phyloP scores from a whole-genome alignment of 2,888 invertebrate species.

The Oscheius myriophilus region DNA sequence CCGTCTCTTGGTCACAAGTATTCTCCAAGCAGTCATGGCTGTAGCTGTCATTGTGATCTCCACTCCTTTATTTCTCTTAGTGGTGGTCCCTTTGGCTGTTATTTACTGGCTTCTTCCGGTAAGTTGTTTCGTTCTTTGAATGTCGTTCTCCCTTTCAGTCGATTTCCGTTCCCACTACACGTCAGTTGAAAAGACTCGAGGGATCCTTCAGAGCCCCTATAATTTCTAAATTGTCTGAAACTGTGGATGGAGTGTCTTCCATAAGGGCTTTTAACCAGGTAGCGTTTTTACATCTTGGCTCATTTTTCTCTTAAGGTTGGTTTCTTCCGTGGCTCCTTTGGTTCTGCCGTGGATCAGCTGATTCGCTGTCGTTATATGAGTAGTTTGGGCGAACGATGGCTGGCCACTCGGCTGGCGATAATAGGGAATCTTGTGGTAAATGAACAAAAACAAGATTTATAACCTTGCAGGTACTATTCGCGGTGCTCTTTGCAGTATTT shows the following conservation, averaged over 20 bases:
- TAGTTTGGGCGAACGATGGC: too few species aligned
- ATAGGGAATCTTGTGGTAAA: too few species aligned
- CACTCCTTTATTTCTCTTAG: constrained; percentile 64
- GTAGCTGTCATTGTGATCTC: constrained; percentile 50
- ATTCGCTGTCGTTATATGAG: too few species aligned
- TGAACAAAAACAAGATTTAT: constrained; percentile 69
- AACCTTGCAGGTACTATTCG: constrained; percentile 79
- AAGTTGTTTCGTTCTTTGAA: neutral
- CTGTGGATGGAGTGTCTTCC: constrained; percentile 50
- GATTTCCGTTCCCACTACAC: constrained; percentile 91
- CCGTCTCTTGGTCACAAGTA: constrained; percentile 64
- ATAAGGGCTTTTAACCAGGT: constrained; percentile 67
- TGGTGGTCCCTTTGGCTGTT: constrained; percentile 61
- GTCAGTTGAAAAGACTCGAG: constrained; percentile 77
- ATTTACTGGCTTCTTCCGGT: constrained; percentile 64
- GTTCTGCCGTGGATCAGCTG: too few species aligned
- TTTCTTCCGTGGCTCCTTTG: too few species aligned
- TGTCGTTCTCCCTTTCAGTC: constrained; percentile 75
- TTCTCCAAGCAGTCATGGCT: constrained; percentile 51
- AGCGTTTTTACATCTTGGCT: too few species aligned
- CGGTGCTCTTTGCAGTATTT: constrained; percentile 88
- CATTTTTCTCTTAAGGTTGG: too few species aligned
- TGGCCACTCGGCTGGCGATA: too few species aligned
- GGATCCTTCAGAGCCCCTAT: constrained; percentile 69
- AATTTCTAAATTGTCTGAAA: constrained; percentile 67